phyloP scores from a whole-genome alignment of 2,797 vertebrate species.

The Hirundo rustica region DNA sequence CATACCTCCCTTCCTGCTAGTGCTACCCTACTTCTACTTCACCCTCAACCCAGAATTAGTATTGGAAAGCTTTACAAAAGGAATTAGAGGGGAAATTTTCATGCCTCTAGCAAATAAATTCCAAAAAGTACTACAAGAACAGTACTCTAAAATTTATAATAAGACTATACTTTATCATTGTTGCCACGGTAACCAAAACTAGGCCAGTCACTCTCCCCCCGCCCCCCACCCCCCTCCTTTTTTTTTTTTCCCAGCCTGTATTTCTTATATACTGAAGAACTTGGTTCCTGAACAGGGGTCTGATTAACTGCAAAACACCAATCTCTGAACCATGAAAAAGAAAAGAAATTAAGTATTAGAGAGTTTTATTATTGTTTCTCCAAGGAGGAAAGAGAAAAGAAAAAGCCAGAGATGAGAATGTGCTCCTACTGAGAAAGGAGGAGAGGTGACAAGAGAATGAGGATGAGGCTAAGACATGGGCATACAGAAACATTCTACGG shows the following conservation, averaged over 20 bases:
- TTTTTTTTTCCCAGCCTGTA: background rate
- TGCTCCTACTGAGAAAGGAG: background rate
- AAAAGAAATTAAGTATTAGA: background rate
- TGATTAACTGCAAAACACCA: background rate
- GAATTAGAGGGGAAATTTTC: background rate
- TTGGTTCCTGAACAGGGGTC: background rate
- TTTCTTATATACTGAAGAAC: background rate
- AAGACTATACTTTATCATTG: background rate
- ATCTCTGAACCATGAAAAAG: background rate
- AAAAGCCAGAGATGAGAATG: background rate
- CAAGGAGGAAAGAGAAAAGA: background rate
- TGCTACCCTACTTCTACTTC: background rate
- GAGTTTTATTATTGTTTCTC: background rate
- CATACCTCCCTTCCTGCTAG: background rate
- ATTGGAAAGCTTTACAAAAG: background rate
- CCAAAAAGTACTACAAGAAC: background rate
- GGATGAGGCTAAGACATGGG: background rate
- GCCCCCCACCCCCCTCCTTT: too few relatives aligned
- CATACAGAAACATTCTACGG: background rate
- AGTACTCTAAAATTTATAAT: background rate
- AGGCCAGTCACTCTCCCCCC: background rate
- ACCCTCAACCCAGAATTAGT: background rate
- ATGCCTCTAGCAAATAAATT: background rate
- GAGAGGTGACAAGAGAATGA: background rate
- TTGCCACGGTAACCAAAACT: background rate